Evolutionary conservation across 2,113 vertebrate genomes (phyloP).

Genomic region (Tachysurus fulvidraco): DNA sequence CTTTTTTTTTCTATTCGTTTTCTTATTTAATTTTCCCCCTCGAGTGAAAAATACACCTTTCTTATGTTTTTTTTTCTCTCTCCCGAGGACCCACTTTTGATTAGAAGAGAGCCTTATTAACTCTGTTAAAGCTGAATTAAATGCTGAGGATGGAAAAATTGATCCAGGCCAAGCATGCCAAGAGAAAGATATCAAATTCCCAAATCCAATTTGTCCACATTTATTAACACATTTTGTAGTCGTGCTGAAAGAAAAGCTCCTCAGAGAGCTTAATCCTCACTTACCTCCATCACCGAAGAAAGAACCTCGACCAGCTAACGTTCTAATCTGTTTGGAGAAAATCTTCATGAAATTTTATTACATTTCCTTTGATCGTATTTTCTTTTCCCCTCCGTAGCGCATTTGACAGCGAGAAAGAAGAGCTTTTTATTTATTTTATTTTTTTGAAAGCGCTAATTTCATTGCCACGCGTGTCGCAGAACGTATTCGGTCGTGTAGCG

Average conservation of each 20-base stretch:
- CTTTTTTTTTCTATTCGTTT: neutral
- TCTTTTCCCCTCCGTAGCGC: neutral
- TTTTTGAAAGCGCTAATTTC: slow-evolving; percentile 57
- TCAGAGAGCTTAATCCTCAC: neutral
- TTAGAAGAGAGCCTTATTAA: slow-evolving; percentile 24
- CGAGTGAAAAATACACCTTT: neutral
- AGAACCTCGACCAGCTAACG: slow-evolving; percentile 27
- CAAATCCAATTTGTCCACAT: slow-evolving; percentile 12
- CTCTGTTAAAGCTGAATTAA: slow-evolving; percentile 2
- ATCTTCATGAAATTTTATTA: slow-evolving; percentile 60
- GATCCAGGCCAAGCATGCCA: slow-evolving; percentile 23
- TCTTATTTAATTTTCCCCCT: neutral
- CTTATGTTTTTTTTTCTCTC: neutral
- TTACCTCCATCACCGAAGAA: neutral
- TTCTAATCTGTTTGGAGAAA: slow-evolving; percentile 54
- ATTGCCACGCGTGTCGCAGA: slow-evolving; percentile 56
- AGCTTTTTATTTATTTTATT: slow-evolving; percentile 1
- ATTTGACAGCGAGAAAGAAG: slow-evolving; percentile 19
- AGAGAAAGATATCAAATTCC: slow-evolving; percentile 10
- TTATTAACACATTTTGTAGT: slow-evolving; percentile 35
- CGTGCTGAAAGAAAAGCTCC: neutral
- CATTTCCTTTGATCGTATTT: slow-evolving; percentile 50
- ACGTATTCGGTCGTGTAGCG: slow-evolving; percentile 43
- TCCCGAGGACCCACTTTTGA: neutral
- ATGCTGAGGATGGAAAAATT: slow-evolving; percentile 25